A percentile compares a stretch with the other conserved stretches of the same genome.
These are phyloP conservation scores for Trachurus trachurus DNA, from an alignment of 2,797 vertebrate species.

Conservation along the genomic window DNA sequence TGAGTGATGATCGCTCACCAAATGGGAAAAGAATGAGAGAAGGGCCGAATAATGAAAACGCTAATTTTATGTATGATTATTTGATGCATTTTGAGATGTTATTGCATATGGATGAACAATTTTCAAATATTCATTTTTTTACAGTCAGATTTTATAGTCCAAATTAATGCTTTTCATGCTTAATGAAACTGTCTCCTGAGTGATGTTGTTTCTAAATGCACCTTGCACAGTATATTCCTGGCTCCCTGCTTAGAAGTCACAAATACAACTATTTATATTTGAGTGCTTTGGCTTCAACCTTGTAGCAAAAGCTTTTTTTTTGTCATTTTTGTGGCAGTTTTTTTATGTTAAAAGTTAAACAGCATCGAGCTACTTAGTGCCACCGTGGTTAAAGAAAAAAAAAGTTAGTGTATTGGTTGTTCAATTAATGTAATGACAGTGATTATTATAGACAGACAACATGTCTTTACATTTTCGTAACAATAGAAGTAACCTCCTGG, in stretches of 20 bases:
- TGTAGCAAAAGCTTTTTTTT: slow-evolving; percentile 51
- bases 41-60: neutral
- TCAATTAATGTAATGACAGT: slow-evolving; percentile 58
- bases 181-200: slow-evolving; percentile 55
- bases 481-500: slow-evolving; percentile 43
- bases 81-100: slow-evolving; percentile 41
- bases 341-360: slow-evolving; percentile 32
- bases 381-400: slow-evolving; percentile 17
- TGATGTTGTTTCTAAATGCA: slow-evolving; percentile 43
- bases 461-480: slow-evolving; percentile 52
- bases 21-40: slow-evolving; percentile 16
- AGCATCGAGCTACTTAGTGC: slow-evolving; percentile 36
- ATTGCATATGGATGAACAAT: slow-evolving; percentile 41
- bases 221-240: slow-evolving; percentile 16
- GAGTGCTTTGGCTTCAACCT: slow-evolving; percentile 61
- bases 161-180: slow-evolving; percentile 49
- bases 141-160: slow-evolving; percentile 29
- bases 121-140: slow-evolving; percentile 45
- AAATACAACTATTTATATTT: slow-evolving; percentile 49
- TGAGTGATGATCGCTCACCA: neutral
- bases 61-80: slow-evolving; percentile 37
- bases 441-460: slow-evolving; percentile 48
- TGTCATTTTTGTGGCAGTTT: slow-evolving; percentile 23
- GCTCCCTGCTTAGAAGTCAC: slow-evolving; percentile 44
- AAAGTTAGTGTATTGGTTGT: slow-evolving; percentile 50